Percentiles rank a stretch among this genome's conserved stretches.
phyloP scores from a whole-genome alignment of 2,797 vertebrate species.

The Mus minutoides region DNA sequence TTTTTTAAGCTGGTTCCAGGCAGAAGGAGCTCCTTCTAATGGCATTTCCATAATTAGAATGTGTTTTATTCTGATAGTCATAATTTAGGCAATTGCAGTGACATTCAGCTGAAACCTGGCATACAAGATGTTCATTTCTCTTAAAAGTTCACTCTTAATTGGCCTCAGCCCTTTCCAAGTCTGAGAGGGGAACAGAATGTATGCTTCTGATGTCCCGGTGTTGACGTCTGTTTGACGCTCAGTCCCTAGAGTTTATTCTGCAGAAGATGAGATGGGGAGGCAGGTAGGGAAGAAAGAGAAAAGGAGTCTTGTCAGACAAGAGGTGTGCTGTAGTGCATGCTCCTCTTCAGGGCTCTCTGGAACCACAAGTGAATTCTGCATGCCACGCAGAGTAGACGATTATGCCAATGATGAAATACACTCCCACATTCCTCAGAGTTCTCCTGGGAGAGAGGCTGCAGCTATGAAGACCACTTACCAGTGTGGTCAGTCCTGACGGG shows the following conservation, averaged over 20 bases:
- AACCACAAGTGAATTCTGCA: neutral
- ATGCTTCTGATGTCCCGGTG: slow-evolving; percentile 54
- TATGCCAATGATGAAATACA: neutral
- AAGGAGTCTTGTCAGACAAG: neutral
- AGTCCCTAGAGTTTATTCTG: slow-evolving; percentile 55
- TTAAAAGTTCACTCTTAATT: slow-evolving; percentile 84
- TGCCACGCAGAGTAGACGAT: neutral
- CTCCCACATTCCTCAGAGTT: neutral
- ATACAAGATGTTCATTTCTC: slow-evolving; percentile 82
- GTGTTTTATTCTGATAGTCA: slow-evolving; percentile 78
- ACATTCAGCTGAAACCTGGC: slow-evolving; percentile 82
- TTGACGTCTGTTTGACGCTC: slow-evolving; percentile 51
- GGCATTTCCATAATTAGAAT: slow-evolving; percentile 82
- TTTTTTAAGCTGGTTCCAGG: slow-evolving; percentile 68
- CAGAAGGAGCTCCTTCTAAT: slow-evolving; percentile 79
- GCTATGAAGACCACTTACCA: neutral
- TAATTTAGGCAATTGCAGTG: slow-evolving; percentile 80
- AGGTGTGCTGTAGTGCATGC: neutral
- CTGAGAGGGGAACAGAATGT: slow-evolving; percentile 61
- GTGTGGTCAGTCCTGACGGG: neutral
- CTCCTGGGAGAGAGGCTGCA: neutral
- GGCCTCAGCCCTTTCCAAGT: slow-evolving; percentile 70
- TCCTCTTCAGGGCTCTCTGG: neutral
- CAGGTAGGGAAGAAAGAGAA: neutral
- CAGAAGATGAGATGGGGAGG: neutral